Evolutionary conservation across 2,797 vertebrate genomes (phyloP), one percentile per base, ranked within the genome.

Genomic region (Valencia hispanica): DNA sequence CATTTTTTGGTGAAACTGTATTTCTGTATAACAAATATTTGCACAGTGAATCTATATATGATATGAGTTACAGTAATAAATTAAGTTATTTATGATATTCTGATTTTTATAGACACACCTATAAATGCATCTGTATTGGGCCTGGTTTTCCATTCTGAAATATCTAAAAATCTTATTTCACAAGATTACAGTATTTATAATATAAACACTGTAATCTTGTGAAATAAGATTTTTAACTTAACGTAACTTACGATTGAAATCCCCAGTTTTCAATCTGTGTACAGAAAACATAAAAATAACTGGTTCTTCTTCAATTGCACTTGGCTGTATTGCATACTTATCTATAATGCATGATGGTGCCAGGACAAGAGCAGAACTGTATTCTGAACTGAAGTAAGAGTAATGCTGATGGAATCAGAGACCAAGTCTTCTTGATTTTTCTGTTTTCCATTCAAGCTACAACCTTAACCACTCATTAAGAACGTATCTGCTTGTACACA

Each of bases 291-390:
- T 48, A 70, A 74, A 73, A 68, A 71, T 75, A 51, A 65, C 47
- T 78, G 70, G 53, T 34, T 32, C 72, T 82, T 75, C 75, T 72
- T 75, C 68, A 83, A 68, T 74, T 61, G 71, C 74, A 48, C 86
- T 73, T 69, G 48, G 77, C 74, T 77, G 57, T 75, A 74, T 72
- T 75, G 72, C 72, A 84, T 89, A 84, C 88, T 89, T 86, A 92
- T 91, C 83, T 82, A 82, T 87, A 89, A 89, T 89, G 81, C 83
- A 91, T 87, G 81, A 47, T 51, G 55, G 75, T 80, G 71, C 75
- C 66, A 73, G 72, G 43, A 77, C 78, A 66, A 85, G 75, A 70
- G 73, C 78, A 73, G 48, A 81, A 82, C 61, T 84, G 73, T 79
- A 87, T 84, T 87, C 78, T 78, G 59, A n/a, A n/a, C n/a, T n/a